Evolutionary conservation across 2,888 invertebrate species (phyloP).

Genomic region (Syrista parreyssii): DNA sequence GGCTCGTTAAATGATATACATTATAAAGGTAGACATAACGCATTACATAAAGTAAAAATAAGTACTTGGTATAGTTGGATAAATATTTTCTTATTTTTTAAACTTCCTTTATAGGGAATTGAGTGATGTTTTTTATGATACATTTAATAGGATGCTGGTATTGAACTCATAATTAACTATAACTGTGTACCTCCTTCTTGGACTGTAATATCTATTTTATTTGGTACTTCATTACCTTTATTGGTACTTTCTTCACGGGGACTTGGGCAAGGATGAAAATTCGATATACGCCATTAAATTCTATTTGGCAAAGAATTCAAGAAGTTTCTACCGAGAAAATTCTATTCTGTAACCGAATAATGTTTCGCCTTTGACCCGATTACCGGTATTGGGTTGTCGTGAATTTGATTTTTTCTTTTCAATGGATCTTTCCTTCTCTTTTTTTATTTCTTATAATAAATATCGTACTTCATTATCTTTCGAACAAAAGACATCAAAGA

Average conservation of each 20-base stretch:
- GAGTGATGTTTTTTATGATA: background rate
- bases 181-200: background rate
- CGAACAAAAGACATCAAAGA: background rate
- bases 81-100: background rate
- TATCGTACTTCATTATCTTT: background rate
- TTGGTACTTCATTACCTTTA: background rate
- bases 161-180: background rate
- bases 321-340: background rate
- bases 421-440: background rate
- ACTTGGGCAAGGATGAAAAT: background rate
- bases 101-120: background rate
- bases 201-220: conserved; percentile 4
- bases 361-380: background rate
- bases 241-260: conserved; percentile 1
- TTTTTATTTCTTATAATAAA: background rate
- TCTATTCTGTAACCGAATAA: background rate
- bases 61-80: background rate
- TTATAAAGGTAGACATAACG: background rate
- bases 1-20: background rate
- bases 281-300: background rate
- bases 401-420: background rate
- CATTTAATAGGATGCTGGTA: background rate
- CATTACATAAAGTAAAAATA: background rate
- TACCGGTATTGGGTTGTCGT: background rate
- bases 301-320: background rate